These are phyloP conservation scores for Lophura swinhoii DNA, from an alignment of 2,797 vertebrate species.

Conservation along the genomic window DNA sequence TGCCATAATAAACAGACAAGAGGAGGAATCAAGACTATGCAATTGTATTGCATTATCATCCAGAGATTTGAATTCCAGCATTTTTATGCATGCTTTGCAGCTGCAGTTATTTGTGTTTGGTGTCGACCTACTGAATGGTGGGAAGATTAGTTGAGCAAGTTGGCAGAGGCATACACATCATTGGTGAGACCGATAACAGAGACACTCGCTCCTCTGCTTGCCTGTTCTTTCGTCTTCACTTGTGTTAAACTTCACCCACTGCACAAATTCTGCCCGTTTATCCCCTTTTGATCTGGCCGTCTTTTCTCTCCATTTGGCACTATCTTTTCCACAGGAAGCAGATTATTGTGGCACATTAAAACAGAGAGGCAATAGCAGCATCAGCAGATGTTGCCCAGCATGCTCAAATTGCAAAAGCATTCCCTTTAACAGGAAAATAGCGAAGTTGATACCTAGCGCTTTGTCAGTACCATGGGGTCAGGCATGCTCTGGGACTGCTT, in stretches of 20 bases:
- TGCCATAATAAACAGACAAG: conserved; percentile 28
- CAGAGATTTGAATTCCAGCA: conserved; percentile 35
- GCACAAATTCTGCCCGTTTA: not conserved
- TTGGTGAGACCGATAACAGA: not conserved
- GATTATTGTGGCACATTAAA: conserved; percentile 4
- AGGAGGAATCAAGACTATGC: not conserved
- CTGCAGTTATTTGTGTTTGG: conserved; percentile 42
- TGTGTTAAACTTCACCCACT: not conserved
- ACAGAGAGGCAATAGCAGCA: not conserved
- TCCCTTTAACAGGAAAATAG: not conserved
- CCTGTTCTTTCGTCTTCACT: not conserved
- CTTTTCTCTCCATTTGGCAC: conserved; percentile 7
- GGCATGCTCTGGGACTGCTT: not conserved
- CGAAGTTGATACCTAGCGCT: conserved; percentile 12
- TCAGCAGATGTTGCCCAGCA: conserved; percentile 50
- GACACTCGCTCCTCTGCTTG: not conserved
- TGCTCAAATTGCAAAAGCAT: not conserved
- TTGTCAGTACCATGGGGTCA: not conserved
- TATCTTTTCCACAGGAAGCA: conserved; percentile 9
- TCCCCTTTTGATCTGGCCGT: not conserved
- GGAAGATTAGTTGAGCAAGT: conserved; percentile 36
- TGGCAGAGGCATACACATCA: conserved; percentile 14
- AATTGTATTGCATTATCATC: conserved; percentile 21
- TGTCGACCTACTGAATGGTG: conserved; percentile 24
- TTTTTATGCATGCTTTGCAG: conserved; percentile 50